These are phyloP conservation scores for Prosapia bicincta DNA, from an alignment of 2,888 invertebrate species.

Conservation along the genomic window DNA sequence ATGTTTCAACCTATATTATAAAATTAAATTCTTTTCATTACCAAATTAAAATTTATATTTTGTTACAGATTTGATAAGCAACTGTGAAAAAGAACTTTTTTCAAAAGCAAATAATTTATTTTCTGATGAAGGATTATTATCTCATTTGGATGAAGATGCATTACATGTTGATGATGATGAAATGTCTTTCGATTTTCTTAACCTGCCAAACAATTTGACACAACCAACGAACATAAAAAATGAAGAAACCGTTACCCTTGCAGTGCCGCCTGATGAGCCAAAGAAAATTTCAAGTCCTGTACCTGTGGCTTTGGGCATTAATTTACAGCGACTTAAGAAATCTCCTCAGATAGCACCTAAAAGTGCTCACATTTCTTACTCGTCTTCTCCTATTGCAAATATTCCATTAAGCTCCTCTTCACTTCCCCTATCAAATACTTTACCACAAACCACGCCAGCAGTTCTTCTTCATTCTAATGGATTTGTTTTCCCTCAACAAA, in stretches of 20 bases:
- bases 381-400: background rate
- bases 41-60: too few species aligned
- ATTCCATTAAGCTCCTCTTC: background rate
- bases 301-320: conserved; percentile 6
- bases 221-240: background rate
- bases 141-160: conserved; percentile 48
- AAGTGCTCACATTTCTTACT: background rate
- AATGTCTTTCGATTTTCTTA: conserved; percentile 49
- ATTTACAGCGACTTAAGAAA: background rate
- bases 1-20: too few species aligned
- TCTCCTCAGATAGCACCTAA: background rate
- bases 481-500: conserved; percentile 37
- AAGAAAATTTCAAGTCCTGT: conserved; percentile 1
- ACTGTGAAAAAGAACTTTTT: conserved; percentile 65
- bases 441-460: conserved; percentile 6
- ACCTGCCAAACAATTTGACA: conserved; percentile 42
- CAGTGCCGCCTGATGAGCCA: background rate
- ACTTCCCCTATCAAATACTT: background rate
- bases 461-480: conserved; percentile 29
- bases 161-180: conserved; percentile 49
- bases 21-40: too few species aligned
- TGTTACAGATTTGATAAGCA: conserved; percentile 48
- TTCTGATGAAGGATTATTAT: conserved; percentile 51
- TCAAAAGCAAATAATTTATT: conserved; percentile 48
- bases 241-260: background rate